Evolutionary conservation across 2,113 vertebrate genomes (phyloP), one percentile per base, ranked within the genome.

Genomic region (Vimba vimba): DNA sequence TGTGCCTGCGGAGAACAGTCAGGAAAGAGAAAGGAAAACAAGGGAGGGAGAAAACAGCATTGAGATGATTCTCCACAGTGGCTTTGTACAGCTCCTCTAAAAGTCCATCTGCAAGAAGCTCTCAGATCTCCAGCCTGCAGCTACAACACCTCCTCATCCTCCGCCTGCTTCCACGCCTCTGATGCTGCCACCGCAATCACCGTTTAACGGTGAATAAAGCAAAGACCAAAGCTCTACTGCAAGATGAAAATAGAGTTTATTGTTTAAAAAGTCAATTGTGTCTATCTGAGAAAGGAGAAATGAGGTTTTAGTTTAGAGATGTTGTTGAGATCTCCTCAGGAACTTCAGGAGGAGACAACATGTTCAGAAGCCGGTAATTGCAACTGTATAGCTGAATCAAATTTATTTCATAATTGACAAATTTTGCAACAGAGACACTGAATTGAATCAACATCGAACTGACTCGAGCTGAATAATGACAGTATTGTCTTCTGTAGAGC

Each of bases 11-110:
- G 21, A 45, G 66, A 36, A 74, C 36, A 87, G 77, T 60, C 27
- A 78, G 21, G 15, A 47, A 68, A 5, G 23, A 66, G 23, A 79
- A 57, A 30, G 33, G 52, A 59, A 75, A 73, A 50, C 36, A 52
- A 52, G 30, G 59, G 33, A 66, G 39, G 75, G 25, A 52, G 83
- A 82, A 23, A 9, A 27, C 50, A 27, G 47, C 19, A 4, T 57
- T 88, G 55, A 86, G 82, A 83, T 83, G 80, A 88, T 86, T 88
- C 82, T 86, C 66, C 66, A 79, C 84, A 86, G 80, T 66, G 19
- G 84, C 84, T 88, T 83, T 86, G 55, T 57, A 55, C 30, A 55
- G 19, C 45, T 82, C 43, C 79, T 55, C 43, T 50, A 80, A 57
- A 85, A 78, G 43, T 77, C 60, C 25, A 47, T 81, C 69, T 83